A percentile compares a stretch with the other conserved stretches of the same genome.
These are phyloP conservation scores for Apamea crenata DNA, from an alignment of 2,888 invertebrate species.

Conservation along the genomic window DNA sequence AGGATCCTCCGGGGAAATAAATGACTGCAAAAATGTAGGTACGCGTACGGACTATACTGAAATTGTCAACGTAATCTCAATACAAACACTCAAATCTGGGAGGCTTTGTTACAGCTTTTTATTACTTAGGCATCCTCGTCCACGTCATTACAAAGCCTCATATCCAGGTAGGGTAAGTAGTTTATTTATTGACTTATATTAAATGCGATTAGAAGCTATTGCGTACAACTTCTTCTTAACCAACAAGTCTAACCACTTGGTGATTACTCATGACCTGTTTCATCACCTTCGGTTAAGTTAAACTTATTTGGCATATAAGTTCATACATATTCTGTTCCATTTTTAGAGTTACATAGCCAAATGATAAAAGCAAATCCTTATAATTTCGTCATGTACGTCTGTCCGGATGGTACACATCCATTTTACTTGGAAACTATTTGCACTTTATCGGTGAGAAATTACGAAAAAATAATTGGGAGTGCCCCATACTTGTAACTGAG, in stretches of 20 bases:
- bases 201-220: not conserved
- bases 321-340: not conserved
- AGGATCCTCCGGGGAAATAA: constrained; percentile 46
- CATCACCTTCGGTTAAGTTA: no score
- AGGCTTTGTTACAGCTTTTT: constrained; percentile 12
- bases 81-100: constrained; percentile 33
- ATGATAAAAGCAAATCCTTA: not conserved
- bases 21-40: constrained; percentile 30
- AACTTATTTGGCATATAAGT: not conserved
- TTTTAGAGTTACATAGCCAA: not conserved
- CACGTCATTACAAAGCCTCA: not conserved
- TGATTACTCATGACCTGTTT: not conserved
- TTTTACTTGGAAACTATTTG: not conserved
- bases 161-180: not conserved
- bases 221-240: not conserved
- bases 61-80: constrained; percentile 38
- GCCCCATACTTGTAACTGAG: not conserved
- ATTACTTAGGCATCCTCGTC: not conserved
- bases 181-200: not conserved
- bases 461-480: not conserved
- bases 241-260: not conserved
- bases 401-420: not conserved
- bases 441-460: no score
- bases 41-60: constrained; percentile 17
- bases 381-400: not conserved